A percentile compares a stretch with the other conserved stretches of the same genome.
These are phyloP conservation scores for Polypedilum vanderplanki DNA, from an alignment of 1,140 invertebrate genomes.

Conservation along the genomic window DNA sequence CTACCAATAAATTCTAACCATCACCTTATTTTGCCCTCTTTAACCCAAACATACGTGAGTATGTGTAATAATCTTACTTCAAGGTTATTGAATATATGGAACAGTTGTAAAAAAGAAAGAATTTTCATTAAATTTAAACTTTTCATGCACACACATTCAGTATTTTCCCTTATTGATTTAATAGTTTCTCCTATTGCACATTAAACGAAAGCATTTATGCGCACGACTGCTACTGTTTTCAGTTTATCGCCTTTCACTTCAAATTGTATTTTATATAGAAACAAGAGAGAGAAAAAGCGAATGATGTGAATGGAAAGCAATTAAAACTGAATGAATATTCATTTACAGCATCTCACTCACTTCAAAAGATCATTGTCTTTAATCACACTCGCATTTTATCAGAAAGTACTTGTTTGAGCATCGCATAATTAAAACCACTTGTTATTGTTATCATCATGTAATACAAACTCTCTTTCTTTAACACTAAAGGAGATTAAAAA, in stretches of 20 bases:
- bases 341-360: neutral
- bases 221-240: neutral
- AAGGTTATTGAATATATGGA: neutral
- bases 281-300: neutral
- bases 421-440: too few relatives aligned
- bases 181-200: conserved; percentile 3
- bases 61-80: neutral
- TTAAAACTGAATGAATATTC: neutral
- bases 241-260: neutral
- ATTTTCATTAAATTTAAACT: neutral
- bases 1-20: neutral
- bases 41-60: neutral
- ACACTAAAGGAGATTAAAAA: too few relatives aligned
- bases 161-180: conserved; percentile 5
- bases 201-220: conserved; percentile 9
- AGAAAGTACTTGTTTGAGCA: too few relatives aligned
- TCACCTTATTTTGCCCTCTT: neutral
- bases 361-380: neutral
- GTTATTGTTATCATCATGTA: too few relatives aligned
- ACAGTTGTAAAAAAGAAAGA: neutral
- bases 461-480: too few relatives aligned
- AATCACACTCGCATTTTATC: too few relatives aligned
- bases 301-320: neutral
- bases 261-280: neutral
- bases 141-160: neutral